Conservation (phyloP, 2,888 invertebrate species). For the Xestia xanthographa region DNA sequence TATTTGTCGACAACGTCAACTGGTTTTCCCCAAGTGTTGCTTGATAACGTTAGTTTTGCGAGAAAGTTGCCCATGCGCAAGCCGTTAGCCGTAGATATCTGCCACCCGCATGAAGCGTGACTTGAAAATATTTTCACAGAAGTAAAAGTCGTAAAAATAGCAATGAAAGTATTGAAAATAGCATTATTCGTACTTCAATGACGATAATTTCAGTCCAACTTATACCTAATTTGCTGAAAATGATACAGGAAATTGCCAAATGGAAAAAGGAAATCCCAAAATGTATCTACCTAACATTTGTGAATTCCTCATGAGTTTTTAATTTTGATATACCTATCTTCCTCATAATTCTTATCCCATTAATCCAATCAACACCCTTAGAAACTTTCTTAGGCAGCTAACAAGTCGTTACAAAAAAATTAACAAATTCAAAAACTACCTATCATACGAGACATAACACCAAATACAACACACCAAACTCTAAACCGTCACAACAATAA, state of each 20-base stretch:
- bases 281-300: not conserved
- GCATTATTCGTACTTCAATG: not conserved
- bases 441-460: conserved; percentile 6
- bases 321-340: not conserved
- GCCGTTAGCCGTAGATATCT: conserved; percentile 33
- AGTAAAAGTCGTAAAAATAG: conserved; percentile 32
- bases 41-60: conserved; percentile 71
- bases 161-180: not conserved
- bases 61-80: conserved; percentile 76
- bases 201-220: not conserved
- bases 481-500: conserved; percentile 2
- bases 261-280: conserved; percentile 6
- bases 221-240: not conserved
- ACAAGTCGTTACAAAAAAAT: not conserved
- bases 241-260: not conserved
- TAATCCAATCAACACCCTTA: not conserved
- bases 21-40: conserved; percentile 39
- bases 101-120: conserved; percentile 44
- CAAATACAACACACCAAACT: conserved; percentile 15
- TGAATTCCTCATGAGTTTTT: conserved; percentile 7
- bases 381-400: not conserved
- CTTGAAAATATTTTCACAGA: conserved; percentile 43
- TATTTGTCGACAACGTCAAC: conserved; percentile 21
- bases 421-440: not conserved
- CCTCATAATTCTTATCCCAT: not conserved